A percentile compares a stretch with the other conserved stretches of the same genome.
phyloP scores from a whole-genome alignment of 2,888 invertebrate genomes.

The Sclerodermus sp. region DNA sequence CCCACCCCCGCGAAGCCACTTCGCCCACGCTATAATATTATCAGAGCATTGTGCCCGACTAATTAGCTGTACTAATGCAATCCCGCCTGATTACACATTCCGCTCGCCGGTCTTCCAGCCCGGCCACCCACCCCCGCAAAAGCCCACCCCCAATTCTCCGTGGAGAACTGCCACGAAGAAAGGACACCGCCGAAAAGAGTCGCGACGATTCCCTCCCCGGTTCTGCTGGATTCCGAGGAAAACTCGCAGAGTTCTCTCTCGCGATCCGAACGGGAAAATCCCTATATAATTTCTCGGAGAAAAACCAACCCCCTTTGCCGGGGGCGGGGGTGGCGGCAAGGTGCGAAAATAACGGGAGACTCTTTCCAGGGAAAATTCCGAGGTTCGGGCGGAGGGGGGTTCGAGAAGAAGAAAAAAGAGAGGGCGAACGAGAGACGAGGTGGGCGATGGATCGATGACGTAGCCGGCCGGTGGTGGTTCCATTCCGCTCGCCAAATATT shows the following conservation, averaged over 20 bases:
- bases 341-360: constrained; percentile 14
- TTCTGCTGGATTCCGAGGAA: too few relatives aligned
- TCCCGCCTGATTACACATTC: constrained; percentile 55
- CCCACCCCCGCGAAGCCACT: constrained; percentile 24
- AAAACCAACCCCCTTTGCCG: too few relatives aligned
- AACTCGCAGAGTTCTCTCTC: too few relatives aligned
- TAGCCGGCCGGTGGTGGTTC: constrained; percentile 19
- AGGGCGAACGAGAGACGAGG: too few relatives aligned
- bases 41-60: constrained; percentile 56
- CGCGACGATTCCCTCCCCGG: too few relatives aligned
- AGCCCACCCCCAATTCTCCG: background rate
- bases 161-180: background rate
- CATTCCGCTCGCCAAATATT: constrained; percentile 34
- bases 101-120: constrained; percentile 41
- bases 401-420: too few relatives aligned
- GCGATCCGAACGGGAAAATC: too few relatives aligned
- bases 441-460: constrained; percentile 15
- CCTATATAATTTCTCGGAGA: too few relatives aligned
- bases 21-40: constrained; percentile 51
- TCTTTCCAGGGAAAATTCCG: too few relatives aligned
- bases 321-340: background rate
- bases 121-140: constrained; percentile 14
- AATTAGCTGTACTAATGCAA: constrained; percentile 56
- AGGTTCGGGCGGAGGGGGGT: too few relatives aligned
- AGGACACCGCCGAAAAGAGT: background rate